Base-by-base conservation (phyloP, 2,113 vertebrate species). In the Columba janthina region DNA sequence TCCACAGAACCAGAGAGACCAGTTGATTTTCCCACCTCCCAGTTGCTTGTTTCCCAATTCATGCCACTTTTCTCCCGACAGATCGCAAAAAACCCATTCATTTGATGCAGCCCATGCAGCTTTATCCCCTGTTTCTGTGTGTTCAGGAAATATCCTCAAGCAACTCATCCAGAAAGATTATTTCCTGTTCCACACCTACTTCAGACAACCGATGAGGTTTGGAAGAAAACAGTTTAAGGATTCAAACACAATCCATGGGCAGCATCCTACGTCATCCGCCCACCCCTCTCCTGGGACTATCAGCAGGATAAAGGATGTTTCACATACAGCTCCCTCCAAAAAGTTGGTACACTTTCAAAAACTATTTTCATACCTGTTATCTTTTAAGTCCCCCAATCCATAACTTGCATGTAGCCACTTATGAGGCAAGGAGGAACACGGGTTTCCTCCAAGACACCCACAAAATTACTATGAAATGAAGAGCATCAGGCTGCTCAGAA, bases 61-160 rank as follows among this genome's bases (percentile, higher is more conserved):
- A 6, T 4, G 34, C 25, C 20, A 2, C 38, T 21, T 38, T 13
- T 25, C 25, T 48, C 56, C 51, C 16, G 26, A 29, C 64, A 11
- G 48, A 15, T 3, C 25, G 32, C 0, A 44, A 4, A 20, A 46
- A 71, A 28, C 36, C 38, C 56, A 40, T 20, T 36, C 20, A 5
- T 4, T 18, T 1, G 22, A 67, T 21, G 71, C 16, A 6, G 2
- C 11, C 81, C 61, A 20, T 3, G 36, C 17, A 10, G n/a, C 44
- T 46, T 46, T 14, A 46, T 48, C 32, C 77, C 3, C 8, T 4
- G 0, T 31, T 88, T 54, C 85, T 62, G n/a, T 1, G 0, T 5
- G 15, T 12, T 32, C n/a, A 54, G 61, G 81, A 62, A 73, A 65
- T 11, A 2, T 11, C 26, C 72, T 34, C 66, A 15, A 71, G n/a